phyloP scores from a whole-genome alignment of 2,797 vertebrate genomes.

The Notamacropus eugenii region DNA sequence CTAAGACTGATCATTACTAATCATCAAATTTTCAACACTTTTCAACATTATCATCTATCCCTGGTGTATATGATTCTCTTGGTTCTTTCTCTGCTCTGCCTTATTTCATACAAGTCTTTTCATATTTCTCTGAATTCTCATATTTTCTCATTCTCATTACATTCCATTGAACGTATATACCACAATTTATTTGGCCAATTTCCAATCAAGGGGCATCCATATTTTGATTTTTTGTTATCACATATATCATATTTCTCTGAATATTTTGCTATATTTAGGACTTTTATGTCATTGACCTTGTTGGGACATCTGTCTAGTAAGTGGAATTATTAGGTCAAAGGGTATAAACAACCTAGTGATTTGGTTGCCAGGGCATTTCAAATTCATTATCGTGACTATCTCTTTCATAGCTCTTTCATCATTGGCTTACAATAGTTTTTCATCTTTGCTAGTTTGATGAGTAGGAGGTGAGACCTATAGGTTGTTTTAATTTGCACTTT shows the following conservation, averaged over 20 bases:
- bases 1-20: background rate
- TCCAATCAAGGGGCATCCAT: background rate
- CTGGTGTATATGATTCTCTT: background rate
- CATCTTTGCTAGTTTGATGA: background rate
- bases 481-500: no score
- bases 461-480: background rate
- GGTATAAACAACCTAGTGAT: background rate
- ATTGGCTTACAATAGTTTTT: background rate
- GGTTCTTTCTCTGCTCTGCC: background rate
- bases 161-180: background rate
- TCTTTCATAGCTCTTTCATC: background rate
- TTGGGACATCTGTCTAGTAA: background rate
- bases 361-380: background rate
- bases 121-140: background rate
- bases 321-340: background rate
- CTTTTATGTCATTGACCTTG: background rate
- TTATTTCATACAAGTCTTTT: background rate
- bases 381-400: background rate
- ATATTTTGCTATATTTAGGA: background rate
- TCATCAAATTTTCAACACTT: background rate
- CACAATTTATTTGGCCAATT: background rate
- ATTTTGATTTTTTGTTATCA: background rate
- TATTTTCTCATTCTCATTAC: background rate
- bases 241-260: background rate
- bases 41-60: background rate